Evolutionary conservation across 2,113 vertebrate species (phyloP).

Genomic region (Globicephala melas): DNA sequence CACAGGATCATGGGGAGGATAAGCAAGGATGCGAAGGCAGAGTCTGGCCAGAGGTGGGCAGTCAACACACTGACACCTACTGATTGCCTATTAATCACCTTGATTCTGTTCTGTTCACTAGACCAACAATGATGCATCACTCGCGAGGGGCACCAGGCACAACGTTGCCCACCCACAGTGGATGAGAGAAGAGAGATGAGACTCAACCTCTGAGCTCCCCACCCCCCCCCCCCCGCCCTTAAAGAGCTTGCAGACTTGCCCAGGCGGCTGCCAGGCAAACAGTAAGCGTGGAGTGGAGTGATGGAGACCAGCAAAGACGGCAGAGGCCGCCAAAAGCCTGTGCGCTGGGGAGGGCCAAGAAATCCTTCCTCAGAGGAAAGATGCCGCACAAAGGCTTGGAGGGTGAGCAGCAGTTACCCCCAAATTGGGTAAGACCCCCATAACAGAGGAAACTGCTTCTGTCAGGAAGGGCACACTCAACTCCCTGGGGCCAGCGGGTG

Average conservation of each 20-base stretch:
- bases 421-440: background rate
- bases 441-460: background rate
- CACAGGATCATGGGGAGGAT: background rate
- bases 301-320: background rate
- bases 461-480: background rate
- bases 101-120: background rate
- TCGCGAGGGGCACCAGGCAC: background rate
- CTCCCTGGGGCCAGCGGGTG: rapidly evolving
- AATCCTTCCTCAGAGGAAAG: background rate
- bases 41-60: background rate
- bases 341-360: background rate
- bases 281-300: rapidly evolving
- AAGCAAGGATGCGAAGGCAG: rapidly evolving
- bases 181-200: background rate
- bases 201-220: background rate
- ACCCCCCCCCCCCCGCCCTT: background rate
- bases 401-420: no score
- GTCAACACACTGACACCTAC: rapidly evolving
- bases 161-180: no score
- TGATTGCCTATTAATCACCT: background rate
- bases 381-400: background rate
- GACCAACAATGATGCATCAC: background rate
- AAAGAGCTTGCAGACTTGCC: background rate
- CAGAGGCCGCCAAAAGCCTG: background rate
- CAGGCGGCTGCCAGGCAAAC: background rate